phyloP scores from a whole-genome alignment of 2,888 invertebrate species.

The Athripsodes cinereus region DNA sequence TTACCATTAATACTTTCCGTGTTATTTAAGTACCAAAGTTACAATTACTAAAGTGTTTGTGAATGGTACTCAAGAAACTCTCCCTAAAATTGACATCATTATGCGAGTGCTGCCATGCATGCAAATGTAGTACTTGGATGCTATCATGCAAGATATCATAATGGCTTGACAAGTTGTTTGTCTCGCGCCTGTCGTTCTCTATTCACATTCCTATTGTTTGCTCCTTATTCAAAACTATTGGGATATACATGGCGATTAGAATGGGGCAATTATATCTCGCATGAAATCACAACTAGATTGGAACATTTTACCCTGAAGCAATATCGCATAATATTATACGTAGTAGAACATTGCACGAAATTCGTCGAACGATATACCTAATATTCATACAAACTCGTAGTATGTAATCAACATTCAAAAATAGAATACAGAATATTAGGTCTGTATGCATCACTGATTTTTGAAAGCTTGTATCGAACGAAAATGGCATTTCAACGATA shows the following conservation, averaged over 20 bases:
- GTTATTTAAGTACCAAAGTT: background rate
- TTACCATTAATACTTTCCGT: background rate
- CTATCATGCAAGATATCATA: constrained; percentile 22
- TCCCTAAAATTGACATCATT: constrained; percentile 18
- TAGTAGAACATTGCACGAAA: background rate
- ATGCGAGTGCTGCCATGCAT: constrained; percentile 20
- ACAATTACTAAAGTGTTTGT: background rate
- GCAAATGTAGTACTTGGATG: constrained; percentile 17
- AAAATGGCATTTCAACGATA: no score
- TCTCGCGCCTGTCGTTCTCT: constrained; percentile 15
- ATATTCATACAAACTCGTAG: background rate
- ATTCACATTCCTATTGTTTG: constrained; percentile 19
- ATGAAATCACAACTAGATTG: constrained; percentile 13
- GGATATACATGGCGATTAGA: constrained; percentile 18
- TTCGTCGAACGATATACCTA: background rate
- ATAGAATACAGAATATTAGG: background rate
- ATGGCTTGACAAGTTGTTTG: constrained; percentile 19
- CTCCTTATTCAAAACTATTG: constrained; percentile 19
- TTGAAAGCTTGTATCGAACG: no score
- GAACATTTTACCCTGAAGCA: background rate
- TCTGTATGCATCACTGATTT: no score
- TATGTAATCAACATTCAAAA: background rate
- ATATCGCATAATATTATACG: no score
- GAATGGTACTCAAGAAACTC: background rate
- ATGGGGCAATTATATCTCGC: constrained; percentile 22